Percentiles rank a stretch among this genome's conserved stretches.
Evolutionary conservation across 2,797 vertebrate genomes (phyloP).

Genomic region (Choloepus didactylus): DNA sequence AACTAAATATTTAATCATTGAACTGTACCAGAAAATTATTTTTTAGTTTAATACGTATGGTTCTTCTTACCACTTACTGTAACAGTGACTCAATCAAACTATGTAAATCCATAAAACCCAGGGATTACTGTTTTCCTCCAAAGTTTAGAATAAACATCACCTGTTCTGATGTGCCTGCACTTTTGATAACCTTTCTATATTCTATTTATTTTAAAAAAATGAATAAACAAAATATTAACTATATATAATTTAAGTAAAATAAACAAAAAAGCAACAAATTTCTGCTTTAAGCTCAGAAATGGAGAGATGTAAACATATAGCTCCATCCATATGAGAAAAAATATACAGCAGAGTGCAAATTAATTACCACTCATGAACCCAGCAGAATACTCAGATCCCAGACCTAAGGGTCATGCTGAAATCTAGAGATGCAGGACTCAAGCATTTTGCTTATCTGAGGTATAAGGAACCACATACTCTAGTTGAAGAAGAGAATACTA

Average conservation of each 20-base stretch:
- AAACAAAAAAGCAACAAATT: not conserved
- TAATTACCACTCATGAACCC: not conserved
- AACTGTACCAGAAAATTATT: not conserved
- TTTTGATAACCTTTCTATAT: not conserved
- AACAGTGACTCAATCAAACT: not conserved
- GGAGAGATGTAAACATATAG: not conserved
- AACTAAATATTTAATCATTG: not conserved
- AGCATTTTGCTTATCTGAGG: not conserved
- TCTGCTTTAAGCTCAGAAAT: slow-evolving; percentile 52
- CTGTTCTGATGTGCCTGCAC: not conserved
- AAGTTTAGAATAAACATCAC: not conserved
- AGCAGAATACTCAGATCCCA: not conserved
- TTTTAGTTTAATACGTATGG: not conserved
- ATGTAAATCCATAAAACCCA: not conserved
- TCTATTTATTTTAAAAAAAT: not conserved
- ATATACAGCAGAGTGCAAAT: not conserved
- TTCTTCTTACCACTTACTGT: not conserved
- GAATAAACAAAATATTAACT: not conserved
- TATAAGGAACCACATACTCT: not conserved
- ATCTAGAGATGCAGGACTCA: not conserved
- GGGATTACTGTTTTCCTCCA: not conserved
- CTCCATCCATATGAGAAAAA: not conserved
- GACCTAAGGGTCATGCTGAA: not conserved
- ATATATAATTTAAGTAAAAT: not conserved
- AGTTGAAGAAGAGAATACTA: no score